Evolutionary conservation across 1,140 invertebrate genomes (phyloP).

Genomic region (Lepidostoma basale): DNA sequence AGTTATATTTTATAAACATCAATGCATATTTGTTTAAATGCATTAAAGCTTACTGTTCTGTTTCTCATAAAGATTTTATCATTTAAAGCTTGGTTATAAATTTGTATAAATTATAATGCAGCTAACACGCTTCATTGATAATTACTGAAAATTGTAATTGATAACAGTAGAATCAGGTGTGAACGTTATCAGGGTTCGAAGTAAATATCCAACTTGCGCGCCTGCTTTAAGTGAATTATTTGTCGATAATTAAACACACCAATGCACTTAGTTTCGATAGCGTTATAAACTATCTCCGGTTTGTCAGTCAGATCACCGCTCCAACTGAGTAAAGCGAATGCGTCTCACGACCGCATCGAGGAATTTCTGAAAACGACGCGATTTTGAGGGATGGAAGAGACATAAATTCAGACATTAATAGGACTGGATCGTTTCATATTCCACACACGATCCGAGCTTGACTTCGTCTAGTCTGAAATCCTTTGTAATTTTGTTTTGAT

Average conservation of each 20-base stretch:
- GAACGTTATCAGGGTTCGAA: too few relatives aligned
- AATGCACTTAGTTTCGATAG: constrained; percentile 20
- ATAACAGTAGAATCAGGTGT: too few relatives aligned
- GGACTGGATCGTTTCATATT: constrained; percentile 3
- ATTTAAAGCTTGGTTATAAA: too few relatives aligned
- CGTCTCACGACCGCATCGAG: constrained; percentile 1
- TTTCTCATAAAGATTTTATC: too few relatives aligned
- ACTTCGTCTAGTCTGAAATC: constrained; percentile 4
- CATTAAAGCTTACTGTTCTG: too few relatives aligned
- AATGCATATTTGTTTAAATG: too few relatives aligned
- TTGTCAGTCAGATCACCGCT: background rate
- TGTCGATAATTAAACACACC: constrained; percentile 18
- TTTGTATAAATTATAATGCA: too few relatives aligned
- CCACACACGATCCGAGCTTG: background rate
- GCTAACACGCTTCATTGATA: too few relatives aligned
- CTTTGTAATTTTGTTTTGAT: too few relatives aligned
- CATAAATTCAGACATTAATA: constrained; percentile 28
- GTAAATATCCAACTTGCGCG: too few relatives aligned
- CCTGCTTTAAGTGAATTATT: background rate
- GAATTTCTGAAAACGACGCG: constrained; percentile 17
- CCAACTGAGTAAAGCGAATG: constrained; percentile 22
- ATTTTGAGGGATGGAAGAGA: constrained; percentile 24
- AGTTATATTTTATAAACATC: too few relatives aligned
- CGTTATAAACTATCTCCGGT: background rate
- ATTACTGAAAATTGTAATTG: too few relatives aligned